phyloP scores from a whole-genome alignment of 2,888 invertebrate species.

The Minunthozetes semirufus region DNA sequence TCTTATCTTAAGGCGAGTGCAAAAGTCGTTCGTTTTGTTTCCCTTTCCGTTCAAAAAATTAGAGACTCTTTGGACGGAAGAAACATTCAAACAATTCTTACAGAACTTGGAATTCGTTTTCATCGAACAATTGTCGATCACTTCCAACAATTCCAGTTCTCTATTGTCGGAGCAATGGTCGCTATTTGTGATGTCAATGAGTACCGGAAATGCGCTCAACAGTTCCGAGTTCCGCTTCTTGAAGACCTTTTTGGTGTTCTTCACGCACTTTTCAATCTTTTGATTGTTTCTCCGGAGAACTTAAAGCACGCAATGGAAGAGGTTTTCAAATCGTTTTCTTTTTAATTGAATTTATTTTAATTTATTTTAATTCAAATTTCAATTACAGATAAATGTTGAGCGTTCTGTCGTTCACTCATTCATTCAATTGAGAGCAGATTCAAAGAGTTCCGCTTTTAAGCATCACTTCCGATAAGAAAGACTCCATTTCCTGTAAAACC shows the following conservation, averaged over 20 bases:
- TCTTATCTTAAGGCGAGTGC: constrained; percentile 56
- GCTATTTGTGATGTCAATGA: constrained; percentile 97
- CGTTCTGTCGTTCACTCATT: constrained; percentile 81
- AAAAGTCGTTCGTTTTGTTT: constrained; percentile 75
- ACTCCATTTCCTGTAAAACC: constrained; percentile 1
- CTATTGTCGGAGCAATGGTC: constrained; percentile 90
- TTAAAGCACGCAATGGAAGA: constrained; percentile 60
- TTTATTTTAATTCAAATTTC: constrained; percentile 23
- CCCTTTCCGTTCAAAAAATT: constrained; percentile 66
- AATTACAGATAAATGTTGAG: constrained; percentile 73
- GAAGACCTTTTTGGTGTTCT: constrained; percentile 87
- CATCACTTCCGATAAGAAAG: constrained; percentile 41
- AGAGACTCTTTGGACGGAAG: constrained; percentile 80
- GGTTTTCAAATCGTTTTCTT: constrained; percentile 71
- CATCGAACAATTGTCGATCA: constrained; percentile 92
- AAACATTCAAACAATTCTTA: constrained; percentile 74
- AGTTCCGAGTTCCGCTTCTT: constrained; percentile 67
- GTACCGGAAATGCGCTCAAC: constrained; percentile 81
- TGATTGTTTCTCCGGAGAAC: constrained; percentile 92
- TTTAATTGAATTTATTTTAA: constrained; percentile 24
- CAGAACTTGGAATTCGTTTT: constrained; percentile 83
- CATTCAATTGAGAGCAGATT: constrained; percentile 88
- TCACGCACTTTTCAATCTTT: constrained; percentile 88
- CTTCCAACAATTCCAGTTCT: constrained; percentile 85
- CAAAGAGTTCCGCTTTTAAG: constrained; percentile 54